phyloP scores from a whole-genome alignment of 2,888 invertebrate species.

The Holacanthella duospinosa region DNA sequence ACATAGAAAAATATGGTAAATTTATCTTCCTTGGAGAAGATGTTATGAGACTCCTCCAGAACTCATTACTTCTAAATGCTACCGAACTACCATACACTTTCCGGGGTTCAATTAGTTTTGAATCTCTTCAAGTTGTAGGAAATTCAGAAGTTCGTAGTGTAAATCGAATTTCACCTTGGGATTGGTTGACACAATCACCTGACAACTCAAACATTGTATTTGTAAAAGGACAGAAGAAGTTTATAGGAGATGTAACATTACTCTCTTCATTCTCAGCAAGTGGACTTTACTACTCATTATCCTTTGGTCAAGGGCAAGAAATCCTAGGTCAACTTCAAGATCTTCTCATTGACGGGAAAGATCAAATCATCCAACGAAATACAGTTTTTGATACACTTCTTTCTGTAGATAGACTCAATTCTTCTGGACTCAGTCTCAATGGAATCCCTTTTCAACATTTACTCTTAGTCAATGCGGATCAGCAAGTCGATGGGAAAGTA shows the following conservation, averaged over 20 bases:
- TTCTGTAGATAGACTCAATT: not conserved
- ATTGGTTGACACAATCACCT: constrained; percentile 3
- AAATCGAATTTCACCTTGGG: not conserved
- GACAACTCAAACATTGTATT: not conserved
- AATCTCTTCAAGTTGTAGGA: not conserved
- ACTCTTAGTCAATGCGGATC: not conserved
- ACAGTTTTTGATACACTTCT: not conserved
- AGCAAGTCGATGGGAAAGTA: not conserved
- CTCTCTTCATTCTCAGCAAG: not conserved
- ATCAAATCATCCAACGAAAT: not conserved
- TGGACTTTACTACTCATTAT: not conserved
- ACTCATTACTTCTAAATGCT: constrained; percentile 1
- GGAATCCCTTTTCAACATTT: not conserved
- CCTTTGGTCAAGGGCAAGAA: not conserved
- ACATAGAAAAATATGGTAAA: not conserved
- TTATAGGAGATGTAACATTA: not conserved
- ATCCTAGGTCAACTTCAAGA: not conserved
- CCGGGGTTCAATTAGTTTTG: constrained; percentile 6
- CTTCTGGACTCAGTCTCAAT: not conserved
- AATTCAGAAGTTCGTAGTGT: not conserved
- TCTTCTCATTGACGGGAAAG: constrained; percentile 1
- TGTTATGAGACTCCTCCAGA: not conserved
- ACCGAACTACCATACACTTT: not conserved
- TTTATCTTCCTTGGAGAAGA: not conserved
- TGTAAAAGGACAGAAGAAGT: not conserved